Conservation (phyloP, 2,888 invertebrate genomes). For the Sesia apiformis region DNA sequence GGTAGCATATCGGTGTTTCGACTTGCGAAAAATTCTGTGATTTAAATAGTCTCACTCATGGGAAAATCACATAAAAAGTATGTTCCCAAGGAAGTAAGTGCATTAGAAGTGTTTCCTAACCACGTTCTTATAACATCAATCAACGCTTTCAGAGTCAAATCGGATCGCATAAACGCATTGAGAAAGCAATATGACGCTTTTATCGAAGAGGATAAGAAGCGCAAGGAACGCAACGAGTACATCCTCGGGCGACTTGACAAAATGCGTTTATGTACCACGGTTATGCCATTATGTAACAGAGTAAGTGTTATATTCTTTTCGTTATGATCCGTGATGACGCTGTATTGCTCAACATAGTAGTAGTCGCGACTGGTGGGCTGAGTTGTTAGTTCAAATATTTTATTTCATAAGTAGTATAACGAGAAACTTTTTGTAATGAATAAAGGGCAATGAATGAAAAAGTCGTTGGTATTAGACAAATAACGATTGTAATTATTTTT, state of each 20-base stretch:
- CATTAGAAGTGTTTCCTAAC: not conserved
- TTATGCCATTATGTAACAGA: conserved; percentile 30
- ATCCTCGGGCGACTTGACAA: conserved; percentile 58
- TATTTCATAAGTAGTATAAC: too few relatives aligned
- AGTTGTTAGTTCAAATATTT: too few relatives aligned
- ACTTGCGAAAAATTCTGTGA: not conserved
- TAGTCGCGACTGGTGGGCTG: too few relatives aligned
- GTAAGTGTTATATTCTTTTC: conserved; percentile 15
- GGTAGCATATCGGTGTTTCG: not conserved
- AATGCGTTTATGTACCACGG: conserved; percentile 40
- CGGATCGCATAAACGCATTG: conserved; percentile 48
- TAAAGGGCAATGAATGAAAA: too few relatives aligned
- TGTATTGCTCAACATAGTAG: too few relatives aligned
- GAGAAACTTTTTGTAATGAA: too few relatives aligned
- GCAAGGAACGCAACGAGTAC: conserved; percentile 60
- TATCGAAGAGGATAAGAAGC: conserved; percentile 60
- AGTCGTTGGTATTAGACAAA: too few relatives aligned
- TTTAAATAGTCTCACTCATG: conserved; percentile 22
- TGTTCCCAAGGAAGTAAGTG: conserved; percentile 2
- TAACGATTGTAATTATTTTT: too few relatives aligned
- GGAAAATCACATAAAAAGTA: conserved; percentile 58
- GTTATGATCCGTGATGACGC: too few relatives aligned
- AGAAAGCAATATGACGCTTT: conserved; percentile 61
- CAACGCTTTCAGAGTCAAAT: conserved; percentile 37
- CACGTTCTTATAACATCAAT: not conserved